Evolutionary conservation across 2,113 vertebrate species (phyloP).

Genomic region (Aspiorhynchus laticeps): DNA sequence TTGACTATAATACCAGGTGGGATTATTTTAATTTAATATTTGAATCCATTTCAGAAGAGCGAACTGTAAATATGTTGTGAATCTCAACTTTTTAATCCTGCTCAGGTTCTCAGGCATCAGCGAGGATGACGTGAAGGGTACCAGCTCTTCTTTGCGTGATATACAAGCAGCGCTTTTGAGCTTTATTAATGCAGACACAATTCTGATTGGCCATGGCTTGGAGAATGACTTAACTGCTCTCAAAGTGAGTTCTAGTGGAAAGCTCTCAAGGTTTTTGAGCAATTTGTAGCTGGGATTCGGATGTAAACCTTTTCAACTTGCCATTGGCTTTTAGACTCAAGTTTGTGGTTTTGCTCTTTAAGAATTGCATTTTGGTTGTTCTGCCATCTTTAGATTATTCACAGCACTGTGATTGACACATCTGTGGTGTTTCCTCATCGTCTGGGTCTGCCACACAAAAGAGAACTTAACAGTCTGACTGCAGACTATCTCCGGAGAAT

Average conservation of each 20-base stretch:
- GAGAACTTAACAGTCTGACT: conserved; percentile 73
- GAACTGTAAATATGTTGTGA: background rate
- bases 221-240: conserved; percentile 76
- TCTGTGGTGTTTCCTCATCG: conserved; percentile 79
- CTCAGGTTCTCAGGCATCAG: conserved; percentile 80
- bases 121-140: conserved; percentile 73
- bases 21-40: background rate
- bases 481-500: conserved; percentile 80
- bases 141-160: conserved; percentile 65
- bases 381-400: conserved; percentile 74
- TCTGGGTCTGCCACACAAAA: conserved; percentile 79
- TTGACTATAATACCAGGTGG: conserved; percentile 83
- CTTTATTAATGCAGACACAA: conserved; percentile 76
- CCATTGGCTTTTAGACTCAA: background rate
- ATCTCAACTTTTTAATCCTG: background rate
- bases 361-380: conserved; percentile 14
- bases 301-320: background rate
- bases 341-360: background rate
- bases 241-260: conserved; percentile 76
- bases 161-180: conserved; percentile 78
- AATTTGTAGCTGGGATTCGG: background rate
- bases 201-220: conserved; percentile 81
- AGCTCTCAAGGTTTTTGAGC: background rate
- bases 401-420: conserved; percentile 77
- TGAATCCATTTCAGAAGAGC: background rate